These are phyloP conservation scores for Pogonocherus hispidulus DNA, from an alignment of 2,888 invertebrate species.

Conservation along the genomic window DNA sequence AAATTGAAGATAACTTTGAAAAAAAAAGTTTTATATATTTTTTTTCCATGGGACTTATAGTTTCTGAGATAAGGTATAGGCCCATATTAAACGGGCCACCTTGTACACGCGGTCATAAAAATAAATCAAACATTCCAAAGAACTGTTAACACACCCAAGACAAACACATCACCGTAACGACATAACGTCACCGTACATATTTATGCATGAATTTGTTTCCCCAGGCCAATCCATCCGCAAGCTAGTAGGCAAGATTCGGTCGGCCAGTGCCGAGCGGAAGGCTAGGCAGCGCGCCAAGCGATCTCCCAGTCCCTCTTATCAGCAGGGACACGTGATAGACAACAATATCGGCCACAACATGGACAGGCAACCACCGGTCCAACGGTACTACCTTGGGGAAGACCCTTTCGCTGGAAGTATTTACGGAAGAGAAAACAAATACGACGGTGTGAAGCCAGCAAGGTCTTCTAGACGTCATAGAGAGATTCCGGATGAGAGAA, in stretches of 20 bases:
- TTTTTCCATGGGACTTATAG: no score
- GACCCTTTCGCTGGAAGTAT: conserved; percentile 88
- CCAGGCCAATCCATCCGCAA: conserved; percentile 86
- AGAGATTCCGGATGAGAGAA: conserved; percentile 70
- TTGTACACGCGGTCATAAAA: background rate
- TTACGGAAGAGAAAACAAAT: conserved; percentile 88
- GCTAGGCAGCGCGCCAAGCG: conserved; percentile 69
- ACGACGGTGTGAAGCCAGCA: conserved; percentile 76
- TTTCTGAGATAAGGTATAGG: no score
- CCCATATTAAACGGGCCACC: no score
- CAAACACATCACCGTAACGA: conserved; percentile 22
- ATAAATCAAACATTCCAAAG: conserved; percentile 9
- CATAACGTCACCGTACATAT: conserved; percentile 15
- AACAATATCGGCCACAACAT: conserved; percentile 67
- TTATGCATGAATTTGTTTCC: conserved; percentile 56
- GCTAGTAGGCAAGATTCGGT: conserved; percentile 85
- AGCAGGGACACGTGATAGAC: conserved; percentile 72
- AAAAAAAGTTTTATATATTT: no score
- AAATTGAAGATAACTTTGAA: no score
- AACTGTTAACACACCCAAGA: conserved; percentile 5
- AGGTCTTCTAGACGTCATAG: conserved; percentile 60
- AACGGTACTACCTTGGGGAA: conserved; percentile 84
- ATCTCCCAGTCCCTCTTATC: conserved; percentile 74
- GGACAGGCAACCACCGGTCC: conserved; percentile 57
- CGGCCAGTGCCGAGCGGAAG: conserved; percentile 79